Base-by-base conservation (phyloP, 2,797 vertebrate species). In the Danio choprae region DNA sequence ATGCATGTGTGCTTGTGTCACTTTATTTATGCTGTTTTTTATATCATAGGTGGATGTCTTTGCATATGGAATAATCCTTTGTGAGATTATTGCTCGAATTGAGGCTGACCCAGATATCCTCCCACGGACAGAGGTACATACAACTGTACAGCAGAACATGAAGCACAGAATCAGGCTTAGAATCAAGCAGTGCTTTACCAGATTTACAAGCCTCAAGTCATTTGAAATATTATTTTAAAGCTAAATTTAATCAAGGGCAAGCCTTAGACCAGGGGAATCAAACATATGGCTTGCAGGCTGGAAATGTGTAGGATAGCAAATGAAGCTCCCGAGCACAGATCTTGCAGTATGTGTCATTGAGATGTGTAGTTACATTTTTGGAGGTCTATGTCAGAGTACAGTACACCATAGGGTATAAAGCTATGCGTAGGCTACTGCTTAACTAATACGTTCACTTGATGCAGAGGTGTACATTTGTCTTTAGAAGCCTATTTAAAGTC, bases 101-200 rank as follows among this genome's bases (percentile, higher is more conserved):
- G 94, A 95, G 0, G 95, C 95, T 0, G 95, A 96, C 83, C 95
- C 95, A 0, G 95, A 96, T 89, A 95, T 94, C 83, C 88, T 96
- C 18, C 95, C 94, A 58, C 93, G 95, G 7, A 95, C 93, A 0
- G 94, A 95, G 94, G 94, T 95, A 85, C 22, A 5, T 60, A 36
- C 59, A 48, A 53, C 48, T 46, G 36, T 40, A 60, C 20, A 53
- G 4, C 16, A 41, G 10, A 5, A 50, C 38, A 67, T 22, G 8
- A 67, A 67, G 63, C 22, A 55, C 38, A 40, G 8, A 40, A 22
- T 77, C 12, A 77, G 44, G 1, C 16, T 16, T 5, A 15, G 13
- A 29, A 62, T 36, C 13, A 67, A 18, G n/a, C 29, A 68, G 16
- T 15, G 20, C 4, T 74, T 74, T 43, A 44, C 41, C 40, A 72